A percentile compares a stretch with the other conserved stretches of the same genome.
Conservation (phyloP, 2,888 invertebrate species). For the Rhingia campestris region DNA sequence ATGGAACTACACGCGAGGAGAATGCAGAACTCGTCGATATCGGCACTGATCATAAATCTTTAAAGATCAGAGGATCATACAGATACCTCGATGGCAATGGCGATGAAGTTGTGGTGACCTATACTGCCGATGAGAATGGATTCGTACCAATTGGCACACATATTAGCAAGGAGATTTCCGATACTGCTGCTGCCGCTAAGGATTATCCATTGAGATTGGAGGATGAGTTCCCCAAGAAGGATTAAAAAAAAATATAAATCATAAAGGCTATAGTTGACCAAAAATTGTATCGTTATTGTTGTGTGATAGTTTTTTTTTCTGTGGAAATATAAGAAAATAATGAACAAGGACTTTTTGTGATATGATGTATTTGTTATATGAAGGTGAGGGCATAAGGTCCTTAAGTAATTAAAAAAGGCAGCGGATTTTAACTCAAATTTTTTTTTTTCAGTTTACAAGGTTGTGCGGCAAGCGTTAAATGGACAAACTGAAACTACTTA, state of each 20-base stretch:
- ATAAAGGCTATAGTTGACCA: no score
- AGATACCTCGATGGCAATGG: slow-evolving; percentile 79
- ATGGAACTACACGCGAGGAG: slow-evolving; percentile 79
- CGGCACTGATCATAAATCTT: slow-evolving; percentile 77
- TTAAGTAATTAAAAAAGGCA: no score
- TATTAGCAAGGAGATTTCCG: slow-evolving; percentile 79
- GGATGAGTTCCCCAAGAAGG: not conserved
- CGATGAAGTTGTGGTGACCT: slow-evolving; percentile 79
- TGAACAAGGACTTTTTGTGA: no score
- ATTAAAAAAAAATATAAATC: not conserved
- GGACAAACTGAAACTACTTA: no score
- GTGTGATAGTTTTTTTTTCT: no score
- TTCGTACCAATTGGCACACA: slow-evolving; percentile 80
- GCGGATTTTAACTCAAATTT: no score
- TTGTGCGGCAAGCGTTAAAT: no score
- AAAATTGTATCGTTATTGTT: no score
- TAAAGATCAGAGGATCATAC: slow-evolving; percentile 80
- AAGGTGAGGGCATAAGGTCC: no score
- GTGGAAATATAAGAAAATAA: no score
- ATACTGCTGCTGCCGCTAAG: slow-evolving; percentile 78
- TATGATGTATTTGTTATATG: no score
- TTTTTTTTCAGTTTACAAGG: no score
- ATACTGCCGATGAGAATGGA: slow-evolving; percentile 81
- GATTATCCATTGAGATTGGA: slow-evolving; percentile 13
- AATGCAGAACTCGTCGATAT: slow-evolving; percentile 75